A percentile compares a stretch with the other conserved stretches of the same genome.
phyloP scores from a whole-genome alignment of 2,888 invertebrate genomes.

The Dendrolimus pini region DNA sequence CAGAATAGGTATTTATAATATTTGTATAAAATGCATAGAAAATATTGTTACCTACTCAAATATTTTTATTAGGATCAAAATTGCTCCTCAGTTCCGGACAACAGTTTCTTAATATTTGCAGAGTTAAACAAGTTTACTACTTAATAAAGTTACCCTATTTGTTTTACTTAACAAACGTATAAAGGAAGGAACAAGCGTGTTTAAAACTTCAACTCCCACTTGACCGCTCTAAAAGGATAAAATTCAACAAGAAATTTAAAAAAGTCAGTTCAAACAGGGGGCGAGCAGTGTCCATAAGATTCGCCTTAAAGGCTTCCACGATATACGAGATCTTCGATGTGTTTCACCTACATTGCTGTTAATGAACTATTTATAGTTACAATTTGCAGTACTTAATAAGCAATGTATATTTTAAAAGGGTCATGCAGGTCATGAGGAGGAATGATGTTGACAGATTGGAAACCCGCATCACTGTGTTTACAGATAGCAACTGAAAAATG shows the following conservation, averaged over 20 bases:
- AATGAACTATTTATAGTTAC: background rate
- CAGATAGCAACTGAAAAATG: conserved; percentile 49
- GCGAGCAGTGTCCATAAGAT: conserved; percentile 24
- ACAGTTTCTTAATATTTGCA: too few relatives aligned
- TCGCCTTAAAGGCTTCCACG: conserved; percentile 15
- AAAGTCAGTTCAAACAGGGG: conserved; percentile 52
- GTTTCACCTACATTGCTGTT: background rate
- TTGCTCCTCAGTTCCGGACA: too few relatives aligned
- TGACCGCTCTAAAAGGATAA: conserved; percentile 41
- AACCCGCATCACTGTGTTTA: conserved; percentile 35
- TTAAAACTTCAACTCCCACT: conserved; percentile 37
- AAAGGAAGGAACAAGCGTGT: background rate
- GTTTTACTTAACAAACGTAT: background rate
- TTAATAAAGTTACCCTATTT: background rate
- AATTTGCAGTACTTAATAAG: background rate
- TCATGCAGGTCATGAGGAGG: background rate
- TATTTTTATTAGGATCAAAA: too few relatives aligned
- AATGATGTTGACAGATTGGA: conserved; percentile 23
- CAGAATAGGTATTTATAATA: too few relatives aligned
- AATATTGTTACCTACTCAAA: too few relatives aligned
- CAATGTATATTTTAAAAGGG: background rate
- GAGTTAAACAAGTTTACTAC: background rate
- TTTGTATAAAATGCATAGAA: too few relatives aligned
- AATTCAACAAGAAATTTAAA: conserved; percentile 52
- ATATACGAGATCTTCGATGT: too few relatives aligned